A percentile compares a stretch with the other conserved stretches of the same genome.
Conservation (phyloP, 2,888 invertebrate species). For the Tetheella fluctuosa region DNA sequence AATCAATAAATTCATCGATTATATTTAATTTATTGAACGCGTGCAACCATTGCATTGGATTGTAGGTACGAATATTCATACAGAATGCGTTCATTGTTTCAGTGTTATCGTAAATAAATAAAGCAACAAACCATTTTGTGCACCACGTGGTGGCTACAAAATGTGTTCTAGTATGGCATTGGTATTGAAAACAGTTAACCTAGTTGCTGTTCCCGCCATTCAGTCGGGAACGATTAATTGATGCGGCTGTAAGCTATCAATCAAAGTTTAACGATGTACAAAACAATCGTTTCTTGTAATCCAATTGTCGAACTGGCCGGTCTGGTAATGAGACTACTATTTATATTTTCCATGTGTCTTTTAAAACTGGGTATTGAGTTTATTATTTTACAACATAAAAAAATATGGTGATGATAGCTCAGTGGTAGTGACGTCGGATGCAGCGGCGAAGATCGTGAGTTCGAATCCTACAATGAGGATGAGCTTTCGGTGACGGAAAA, state of each 20-base stretch:
- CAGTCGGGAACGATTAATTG: conserved; percentile 68
- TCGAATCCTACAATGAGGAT: no score
- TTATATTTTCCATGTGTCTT: conserved; percentile 27
- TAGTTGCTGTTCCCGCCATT: conserved; percentile 46
- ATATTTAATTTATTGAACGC: conserved; percentile 3
- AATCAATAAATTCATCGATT: conserved; percentile 9
- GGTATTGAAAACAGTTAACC: conserved; percentile 74
- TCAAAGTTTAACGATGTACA: conserved; percentile 76
- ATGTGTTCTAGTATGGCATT: conserved; percentile 39
- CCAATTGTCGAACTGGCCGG: conserved; percentile 64
- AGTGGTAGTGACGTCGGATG: no score
- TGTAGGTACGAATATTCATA: no score
- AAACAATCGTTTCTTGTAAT: conserved; percentile 71
- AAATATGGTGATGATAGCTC: no score
- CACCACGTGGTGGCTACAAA: conserved; percentile 36
- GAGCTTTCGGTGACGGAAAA: no score
- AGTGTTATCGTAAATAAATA: conserved; percentile 38
- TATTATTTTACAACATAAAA: no score
- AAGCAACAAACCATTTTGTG: conserved; percentile 31
- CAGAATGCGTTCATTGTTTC: conserved; percentile 5
- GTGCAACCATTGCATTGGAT: neutral
- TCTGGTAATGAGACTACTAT: conserved; percentile 51
- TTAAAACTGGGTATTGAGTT: neutral
- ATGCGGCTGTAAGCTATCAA: conserved; percentile 78
- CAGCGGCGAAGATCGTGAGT: no score